A percentile compares a stretch with the other conserved stretches of the same genome.
Conservation (phyloP, 2,888 invertebrate genomes). For the Deroplatys truncata region DNA sequence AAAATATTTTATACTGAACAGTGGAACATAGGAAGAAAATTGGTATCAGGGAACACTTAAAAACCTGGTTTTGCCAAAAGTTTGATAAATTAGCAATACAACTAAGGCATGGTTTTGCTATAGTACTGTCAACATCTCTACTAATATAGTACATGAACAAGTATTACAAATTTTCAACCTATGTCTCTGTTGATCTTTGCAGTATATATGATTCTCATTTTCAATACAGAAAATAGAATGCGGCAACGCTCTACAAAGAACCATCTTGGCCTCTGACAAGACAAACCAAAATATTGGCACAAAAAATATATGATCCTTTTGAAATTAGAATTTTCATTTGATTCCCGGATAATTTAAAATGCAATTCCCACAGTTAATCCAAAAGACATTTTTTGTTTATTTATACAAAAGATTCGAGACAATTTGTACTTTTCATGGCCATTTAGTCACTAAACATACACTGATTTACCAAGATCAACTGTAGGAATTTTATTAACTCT, state of each 20-base stretch:
- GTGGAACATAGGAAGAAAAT: conserved; percentile 15
- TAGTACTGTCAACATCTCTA: background rate
- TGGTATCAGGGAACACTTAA: background rate
- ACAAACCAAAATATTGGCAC: background rate
- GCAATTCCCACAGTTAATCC: conserved; percentile 10
- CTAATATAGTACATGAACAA: background rate
- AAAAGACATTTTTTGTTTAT: background rate
- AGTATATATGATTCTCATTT: background rate
- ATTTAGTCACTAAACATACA: conserved; percentile 12
- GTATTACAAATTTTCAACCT: conserved; percentile 12
- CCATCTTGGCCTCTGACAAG: background rate
- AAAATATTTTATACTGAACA: conserved; percentile 13
- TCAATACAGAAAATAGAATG: background rate
- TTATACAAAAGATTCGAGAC: conserved; percentile 21
- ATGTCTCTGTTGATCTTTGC: conserved; percentile 3
- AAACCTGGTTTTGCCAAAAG: background rate
- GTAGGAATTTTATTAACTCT: background rate
- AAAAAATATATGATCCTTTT: background rate
- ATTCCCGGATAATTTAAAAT: background rate
- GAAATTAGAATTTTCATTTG: background rate
- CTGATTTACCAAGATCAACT: conserved; percentile 5
- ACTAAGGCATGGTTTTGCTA: background rate
- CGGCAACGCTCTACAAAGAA: background rate
- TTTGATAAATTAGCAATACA: background rate
- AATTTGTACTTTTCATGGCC: conserved; percentile 26